These are phyloP conservation scores for Oreochromis spilurus DNA, from an alignment of 2,113 vertebrate genomes.

Conservation along the genomic window DNA sequence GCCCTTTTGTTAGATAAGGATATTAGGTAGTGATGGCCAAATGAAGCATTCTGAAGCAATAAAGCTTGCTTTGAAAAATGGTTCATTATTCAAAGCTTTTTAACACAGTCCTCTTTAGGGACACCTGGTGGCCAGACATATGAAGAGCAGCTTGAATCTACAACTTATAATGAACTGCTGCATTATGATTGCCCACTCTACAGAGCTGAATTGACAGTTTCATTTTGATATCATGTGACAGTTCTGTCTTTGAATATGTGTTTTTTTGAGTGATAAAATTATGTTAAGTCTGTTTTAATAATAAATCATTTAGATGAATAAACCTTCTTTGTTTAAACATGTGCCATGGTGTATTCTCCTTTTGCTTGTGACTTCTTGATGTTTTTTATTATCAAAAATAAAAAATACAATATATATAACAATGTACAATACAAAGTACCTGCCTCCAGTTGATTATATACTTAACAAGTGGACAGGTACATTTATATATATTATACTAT, in stretches of 20 bases:
- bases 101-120: background rate
- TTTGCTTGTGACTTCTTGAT: background rate
- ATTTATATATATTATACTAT: background rate
- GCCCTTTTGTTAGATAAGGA: background rate
- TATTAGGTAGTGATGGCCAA: background rate
- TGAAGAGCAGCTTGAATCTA: background rate
- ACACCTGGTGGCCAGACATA: background rate
- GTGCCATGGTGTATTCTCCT: background rate
- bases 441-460: background rate
- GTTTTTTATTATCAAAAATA: background rate
- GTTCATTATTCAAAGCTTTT: background rate
- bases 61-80: background rate
- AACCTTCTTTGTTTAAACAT: background rate
- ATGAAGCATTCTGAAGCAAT: background rate
- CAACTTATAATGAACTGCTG: background rate
- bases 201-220: background rate
- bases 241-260: background rate
- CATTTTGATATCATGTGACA: background rate
- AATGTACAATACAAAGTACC: background rate
- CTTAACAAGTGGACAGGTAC: background rate
- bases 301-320: background rate
- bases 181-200: background rate
- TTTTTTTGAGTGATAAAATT: background rate
- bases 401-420: background rate
- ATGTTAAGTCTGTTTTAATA: background rate